These are phyloP conservation scores for Aethina tumida DNA, from an alignment of 1,140 invertebrate genomes.

Conservation along the genomic window DNA sequence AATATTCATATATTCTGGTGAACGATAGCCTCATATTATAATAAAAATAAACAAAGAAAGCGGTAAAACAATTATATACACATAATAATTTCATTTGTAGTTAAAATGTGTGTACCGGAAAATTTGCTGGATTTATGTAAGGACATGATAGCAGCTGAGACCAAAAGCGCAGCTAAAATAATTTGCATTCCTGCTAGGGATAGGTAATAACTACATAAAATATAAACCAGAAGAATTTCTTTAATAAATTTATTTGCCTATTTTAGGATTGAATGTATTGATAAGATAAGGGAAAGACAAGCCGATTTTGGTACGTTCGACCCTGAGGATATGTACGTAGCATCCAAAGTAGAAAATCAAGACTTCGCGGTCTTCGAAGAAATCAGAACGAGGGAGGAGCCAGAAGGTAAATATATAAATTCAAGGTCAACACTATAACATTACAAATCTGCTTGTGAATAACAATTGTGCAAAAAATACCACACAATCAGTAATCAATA, in stretches of 20 bases:
- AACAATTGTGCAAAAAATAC: too few relatives aligned
- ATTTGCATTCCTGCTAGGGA: conserved; percentile 59
- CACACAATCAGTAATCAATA: too few relatives aligned
- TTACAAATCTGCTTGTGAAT: too few relatives aligned
- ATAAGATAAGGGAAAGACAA: conserved; percentile 57
- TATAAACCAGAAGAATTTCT: neutral
- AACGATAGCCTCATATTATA: too few relatives aligned
- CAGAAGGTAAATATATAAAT: conserved; percentile 44
- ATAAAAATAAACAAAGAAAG: too few relatives aligned
- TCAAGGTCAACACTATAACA: too few relatives aligned
- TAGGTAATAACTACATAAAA: conserved; percentile 36
- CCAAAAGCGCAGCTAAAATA: conserved; percentile 48
- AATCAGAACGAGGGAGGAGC: conserved; percentile 53
- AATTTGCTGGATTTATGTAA: conserved; percentile 49
- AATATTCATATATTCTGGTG: too few relatives aligned
- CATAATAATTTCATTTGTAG: conserved; percentile 41
- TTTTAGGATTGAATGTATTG: conserved; percentile 60
- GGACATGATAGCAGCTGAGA: conserved; percentile 52
- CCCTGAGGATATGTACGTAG: conserved; percentile 77
- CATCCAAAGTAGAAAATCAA: conserved; percentile 52
- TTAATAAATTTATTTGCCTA: conserved; percentile 2
- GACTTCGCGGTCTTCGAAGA: conserved; percentile 57
- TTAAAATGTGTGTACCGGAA: conserved; percentile 61
- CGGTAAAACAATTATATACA: too few relatives aligned
- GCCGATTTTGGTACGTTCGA: conserved; percentile 74